These are phyloP conservation scores for Climacteris rufus DNA, from an alignment of 2,113 vertebrate species.

Conservation along the genomic window DNA sequence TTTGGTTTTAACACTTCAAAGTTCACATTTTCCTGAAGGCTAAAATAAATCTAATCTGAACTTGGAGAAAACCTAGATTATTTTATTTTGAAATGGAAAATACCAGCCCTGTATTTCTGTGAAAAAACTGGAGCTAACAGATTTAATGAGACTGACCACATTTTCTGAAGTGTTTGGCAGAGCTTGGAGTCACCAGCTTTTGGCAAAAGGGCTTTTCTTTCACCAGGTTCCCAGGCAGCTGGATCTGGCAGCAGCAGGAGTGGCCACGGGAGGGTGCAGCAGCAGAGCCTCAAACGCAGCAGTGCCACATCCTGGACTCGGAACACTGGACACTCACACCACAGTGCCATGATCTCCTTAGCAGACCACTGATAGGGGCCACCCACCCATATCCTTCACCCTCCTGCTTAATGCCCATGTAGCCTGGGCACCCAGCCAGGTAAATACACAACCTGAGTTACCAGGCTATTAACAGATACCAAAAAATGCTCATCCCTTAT, in stretches of 20 bases:
- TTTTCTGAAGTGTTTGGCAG: background rate
- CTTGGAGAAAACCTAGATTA: background rate
- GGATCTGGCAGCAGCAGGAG: background rate
- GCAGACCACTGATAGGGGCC: background rate
- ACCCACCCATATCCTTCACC: accelerated
- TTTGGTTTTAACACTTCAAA: background rate
- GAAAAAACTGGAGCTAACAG: background rate
- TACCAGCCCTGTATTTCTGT: background rate
- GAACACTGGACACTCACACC: background rate
- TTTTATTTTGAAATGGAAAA: background rate
- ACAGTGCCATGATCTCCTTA: accelerated
- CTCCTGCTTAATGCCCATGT: background rate
- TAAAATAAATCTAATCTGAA: background rate
- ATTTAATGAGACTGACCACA: background rate
- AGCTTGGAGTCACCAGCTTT: background rate
- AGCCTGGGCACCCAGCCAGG: background rate
- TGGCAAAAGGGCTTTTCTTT: background rate
- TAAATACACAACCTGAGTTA: background rate
- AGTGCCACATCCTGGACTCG: background rate
- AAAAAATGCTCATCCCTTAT: background rate
- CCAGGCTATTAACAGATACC: background rate
- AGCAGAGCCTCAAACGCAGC: background rate
- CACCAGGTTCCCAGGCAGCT: background rate
- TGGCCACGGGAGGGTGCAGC: slow-evolving; percentile 24
- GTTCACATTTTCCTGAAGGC: background rate